Base-by-base conservation (phyloP, 2,888 invertebrate species). In the Cheilosia impressa region DNA sequence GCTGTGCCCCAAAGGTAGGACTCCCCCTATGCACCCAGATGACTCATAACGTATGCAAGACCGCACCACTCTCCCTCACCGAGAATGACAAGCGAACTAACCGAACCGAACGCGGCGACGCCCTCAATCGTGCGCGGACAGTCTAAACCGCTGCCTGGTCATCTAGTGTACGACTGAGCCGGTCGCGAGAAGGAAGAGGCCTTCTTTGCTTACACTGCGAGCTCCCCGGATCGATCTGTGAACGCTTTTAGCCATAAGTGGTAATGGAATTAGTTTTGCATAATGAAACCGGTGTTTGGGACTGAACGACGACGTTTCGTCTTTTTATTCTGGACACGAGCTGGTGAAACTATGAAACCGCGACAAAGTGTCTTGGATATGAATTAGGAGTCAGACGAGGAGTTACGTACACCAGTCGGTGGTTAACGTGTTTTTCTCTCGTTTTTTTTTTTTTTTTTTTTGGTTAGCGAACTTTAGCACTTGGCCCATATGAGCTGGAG, bases 191-290 rank as follows among this genome's bases (percentile, higher is more conserved):
- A 19, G 47, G 63, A 53, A 43, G 65, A 50, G 41, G 10, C 47
- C 62, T 57, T 62, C 68, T 55, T 31, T 55, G 41, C 43, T 15
- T 13, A n/a, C 31, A 34, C 34, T 45, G 45, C 9, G 17, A 45
- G 19, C 17, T 47, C 17, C 47, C 47, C 27, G 22, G 24, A 5
- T 22, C 9, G 22, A 52, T 22, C 62, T 41, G 22, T 58, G 41
- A 53, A 52, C 41, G 55, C 47, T 68, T 62, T 75, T 24, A 57
- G 50, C 57, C 69, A 60, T 77, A 71, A 71, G 77, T 68, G 55
- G 77, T 24, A 72, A 72, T 66, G 71, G 66, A 82, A 82, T 82
- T 77, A 82, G 77, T 68, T 82, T 77, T 82, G 82, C 82, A 82
- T 72, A 72, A 72, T 82, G 66, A 43, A 71, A 68, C 68, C 55